Base-by-base conservation (phyloP, 1,140 invertebrate genomes). In the Steinernema feltiae region DNA sequence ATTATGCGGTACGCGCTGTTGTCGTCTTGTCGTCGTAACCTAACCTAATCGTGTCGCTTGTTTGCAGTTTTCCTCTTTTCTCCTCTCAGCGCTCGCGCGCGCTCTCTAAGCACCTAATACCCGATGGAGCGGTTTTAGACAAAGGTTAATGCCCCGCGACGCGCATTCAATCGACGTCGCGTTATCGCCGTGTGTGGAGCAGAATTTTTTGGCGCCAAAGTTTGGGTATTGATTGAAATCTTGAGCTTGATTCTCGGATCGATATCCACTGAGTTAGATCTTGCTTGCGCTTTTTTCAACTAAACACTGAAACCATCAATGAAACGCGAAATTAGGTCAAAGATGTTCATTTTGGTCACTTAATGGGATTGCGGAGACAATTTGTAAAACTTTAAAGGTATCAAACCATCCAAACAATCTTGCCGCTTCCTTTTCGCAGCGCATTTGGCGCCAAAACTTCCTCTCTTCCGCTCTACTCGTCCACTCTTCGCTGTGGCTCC, bases 71-170 rank as follows among this genome's bases (percentile, higher is more conserved):
- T 21, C 15, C 53, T 63, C 53, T 7, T 63, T 63, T 63, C 24
- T 21, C 24, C 53, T 27, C 15, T 63, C 53, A 63, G 12, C 24
- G 53, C 53, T 15, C 24, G 53, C 53, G 53, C n/a, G n/a, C n/a
- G n/a, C n/a, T n/a, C n/a, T n/a, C 53, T 63, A 63, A 63, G 53
- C 7, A 63, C 53, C 53, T 63, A 63, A 63, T 63, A 63, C 53
- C 53, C 53, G 24, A 3, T 3, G 24, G 53, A n/a, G 53, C 53
- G 53, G 53, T 63, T 21, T 63, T 63, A 63, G 24, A 63, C 53
- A 63, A 63, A 63, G 53, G 53, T 63, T 63, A 27, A 63, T 27
- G 53, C 53, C 12, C 53, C 12, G 12, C 24, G 53, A 17, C 2
- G 12, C 7, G 53, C 7, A 21, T 27, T 12, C 18, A 41, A 41